Percentiles rank a stretch among this genome's conserved stretches.
These are phyloP conservation scores for Trinectes maculatus DNA, from an alignment of 2,113 vertebrate genomes.

Conservation along the genomic window DNA sequence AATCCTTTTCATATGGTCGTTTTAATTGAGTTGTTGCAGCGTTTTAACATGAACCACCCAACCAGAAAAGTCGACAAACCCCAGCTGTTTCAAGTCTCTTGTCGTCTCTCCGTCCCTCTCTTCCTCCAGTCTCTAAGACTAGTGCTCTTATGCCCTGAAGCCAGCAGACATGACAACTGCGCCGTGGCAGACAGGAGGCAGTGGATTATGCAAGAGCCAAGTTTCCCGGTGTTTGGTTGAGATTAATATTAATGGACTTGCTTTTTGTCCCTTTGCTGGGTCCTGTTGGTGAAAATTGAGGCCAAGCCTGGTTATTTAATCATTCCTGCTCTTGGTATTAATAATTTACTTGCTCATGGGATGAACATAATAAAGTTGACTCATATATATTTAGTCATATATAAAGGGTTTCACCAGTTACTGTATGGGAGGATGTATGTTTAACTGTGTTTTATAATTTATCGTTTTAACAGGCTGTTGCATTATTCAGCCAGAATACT, in stretches of 20 bases:
- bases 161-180: constrained; percentile 55
- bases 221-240: constrained; percentile 58
- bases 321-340: constrained; percentile 38
- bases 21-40: neutral
- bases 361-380: constrained; percentile 46
- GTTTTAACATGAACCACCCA: constrained; percentile 4
- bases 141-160: constrained; percentile 25
- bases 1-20: neutral
- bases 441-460: constrained; percentile 42
- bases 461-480: constrained; percentile 33
- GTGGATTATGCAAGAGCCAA: constrained; percentile 58
- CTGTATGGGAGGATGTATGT: constrained; percentile 18
- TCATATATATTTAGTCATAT: constrained; percentile 26
- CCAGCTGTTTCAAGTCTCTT: constrained; percentile 4
- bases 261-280: constrained; percentile 28
- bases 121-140: constrained; percentile 2
- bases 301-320: constrained; percentile 48
- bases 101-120: neutral
- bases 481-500: constrained; percentile 24
- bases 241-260: constrained; percentile 59
- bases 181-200: constrained; percentile 28
- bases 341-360: constrained; percentile 52
- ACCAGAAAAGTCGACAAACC: neutral
- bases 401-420: constrained; percentile 7
- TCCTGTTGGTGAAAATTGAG: constrained; percentile 44